Conservation (phyloP, 2,113 vertebrate species). For the Atlantisia rogersi region DNA sequence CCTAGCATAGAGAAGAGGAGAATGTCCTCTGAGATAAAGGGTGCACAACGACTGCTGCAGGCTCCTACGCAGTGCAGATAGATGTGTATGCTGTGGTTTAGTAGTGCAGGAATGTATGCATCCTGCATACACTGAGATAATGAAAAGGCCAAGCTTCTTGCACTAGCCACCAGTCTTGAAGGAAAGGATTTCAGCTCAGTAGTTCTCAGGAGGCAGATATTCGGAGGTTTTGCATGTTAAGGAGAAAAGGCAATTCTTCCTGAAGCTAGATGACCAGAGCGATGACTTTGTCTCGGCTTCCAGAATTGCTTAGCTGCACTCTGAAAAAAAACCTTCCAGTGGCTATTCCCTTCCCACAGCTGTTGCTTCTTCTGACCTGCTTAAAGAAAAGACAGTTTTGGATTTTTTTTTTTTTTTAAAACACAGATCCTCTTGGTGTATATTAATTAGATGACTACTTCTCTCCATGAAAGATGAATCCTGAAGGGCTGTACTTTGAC, state of each 20-base stretch:
- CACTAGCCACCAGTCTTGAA: background rate
- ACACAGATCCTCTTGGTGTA: background rate
- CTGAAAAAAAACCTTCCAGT: background rate
- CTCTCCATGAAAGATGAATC: background rate
- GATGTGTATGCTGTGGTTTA: background rate
- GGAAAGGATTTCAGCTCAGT: background rate
- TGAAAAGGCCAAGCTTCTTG: background rate
- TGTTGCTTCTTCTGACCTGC: background rate
- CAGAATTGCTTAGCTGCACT: background rate
- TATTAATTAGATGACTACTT: constrained; percentile 12
- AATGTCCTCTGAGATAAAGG: background rate
- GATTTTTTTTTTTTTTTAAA: background rate
- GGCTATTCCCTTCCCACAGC: background rate
- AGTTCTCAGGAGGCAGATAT: background rate
- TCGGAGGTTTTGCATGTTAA: background rate
- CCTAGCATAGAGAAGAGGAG: background rate
- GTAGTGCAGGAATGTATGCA: background rate
- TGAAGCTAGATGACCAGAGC: background rate
- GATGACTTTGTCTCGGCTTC: background rate
- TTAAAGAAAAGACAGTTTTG: background rate
- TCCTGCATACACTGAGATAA: background rate
- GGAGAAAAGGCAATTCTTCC: background rate
- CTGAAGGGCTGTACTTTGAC: background rate
- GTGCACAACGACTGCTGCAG: background rate
- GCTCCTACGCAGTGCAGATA: background rate